These are phyloP conservation scores for Ophraella communa DNA, from an alignment of 2,888 invertebrate genomes.

Conservation along the genomic window DNA sequence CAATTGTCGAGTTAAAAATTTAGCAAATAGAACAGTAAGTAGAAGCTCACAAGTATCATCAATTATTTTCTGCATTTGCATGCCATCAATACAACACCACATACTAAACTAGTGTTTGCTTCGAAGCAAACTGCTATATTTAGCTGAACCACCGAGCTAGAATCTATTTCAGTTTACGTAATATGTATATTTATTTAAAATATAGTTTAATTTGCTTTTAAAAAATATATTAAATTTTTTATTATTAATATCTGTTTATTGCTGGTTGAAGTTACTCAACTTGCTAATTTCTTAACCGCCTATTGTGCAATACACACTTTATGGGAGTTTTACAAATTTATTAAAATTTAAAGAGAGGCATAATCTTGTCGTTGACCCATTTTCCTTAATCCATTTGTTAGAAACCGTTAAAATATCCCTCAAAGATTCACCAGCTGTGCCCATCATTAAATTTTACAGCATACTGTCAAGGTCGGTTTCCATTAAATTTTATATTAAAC, in stretches of 20 bases:
- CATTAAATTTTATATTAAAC: conserved; percentile 17
- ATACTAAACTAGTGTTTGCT: background rate
- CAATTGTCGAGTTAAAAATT: conserved; percentile 87
- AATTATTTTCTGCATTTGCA: conserved; percentile 2
- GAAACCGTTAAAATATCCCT: conserved; percentile 3
- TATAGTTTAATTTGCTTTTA: too few relatives aligned
- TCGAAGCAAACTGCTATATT: background rate
- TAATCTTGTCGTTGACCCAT: conserved; percentile 22
- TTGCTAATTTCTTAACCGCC: background rate
- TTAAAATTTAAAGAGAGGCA: background rate
- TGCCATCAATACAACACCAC: background rate
- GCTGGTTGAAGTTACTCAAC: too few relatives aligned
- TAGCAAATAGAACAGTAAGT: conserved; percentile 90
- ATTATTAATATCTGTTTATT: too few relatives aligned
- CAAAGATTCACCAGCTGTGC: conserved; percentile 7
- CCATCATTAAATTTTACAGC: conserved; percentile 18
- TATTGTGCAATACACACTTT: background rate
- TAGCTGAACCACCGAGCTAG: background rate
- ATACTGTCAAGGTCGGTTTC: conserved; percentile 7
- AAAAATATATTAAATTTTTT: too few relatives aligned
- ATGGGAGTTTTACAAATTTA: background rate
- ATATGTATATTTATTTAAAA: too few relatives aligned
- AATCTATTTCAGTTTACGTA: too few relatives aligned
- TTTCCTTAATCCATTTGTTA: conserved; percentile 9
- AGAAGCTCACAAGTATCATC: background rate